These are phyloP conservation scores for Sebastes jordani DNA, from an alignment of 2,797 vertebrate genomes.

Conservation along the genomic window DNA sequence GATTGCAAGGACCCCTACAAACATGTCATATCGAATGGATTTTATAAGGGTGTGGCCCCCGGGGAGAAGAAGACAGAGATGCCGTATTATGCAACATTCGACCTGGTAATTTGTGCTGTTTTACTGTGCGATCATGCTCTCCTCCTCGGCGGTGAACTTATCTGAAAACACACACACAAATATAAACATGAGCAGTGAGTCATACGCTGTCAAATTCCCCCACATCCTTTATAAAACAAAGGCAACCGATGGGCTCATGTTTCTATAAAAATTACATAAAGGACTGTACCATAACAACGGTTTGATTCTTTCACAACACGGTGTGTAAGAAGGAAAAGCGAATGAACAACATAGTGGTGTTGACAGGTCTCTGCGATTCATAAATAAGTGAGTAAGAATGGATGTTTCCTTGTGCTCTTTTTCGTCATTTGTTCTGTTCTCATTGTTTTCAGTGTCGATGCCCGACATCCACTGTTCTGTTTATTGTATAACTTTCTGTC, in stretches of 20 bases:
- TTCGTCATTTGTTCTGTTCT: constrained; percentile 37
- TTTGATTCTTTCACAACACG: constrained; percentile 11
- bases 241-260: constrained; percentile 13
- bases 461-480: constrained; percentile 37
- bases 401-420: constrained; percentile 20
- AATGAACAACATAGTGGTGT: constrained; percentile 6
- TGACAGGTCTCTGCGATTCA: constrained; percentile 37
- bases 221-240: constrained; percentile 18
- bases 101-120: constrained; percentile 48
- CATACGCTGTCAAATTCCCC: constrained; percentile 17
- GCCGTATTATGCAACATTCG: constrained; percentile 19
- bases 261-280: constrained; percentile 31
- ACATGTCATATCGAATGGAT: constrained; percentile 49
- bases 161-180: constrained; percentile 24
- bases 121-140: constrained; percentile 8
- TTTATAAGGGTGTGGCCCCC: constrained; percentile 19
- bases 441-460: constrained; percentile 43
- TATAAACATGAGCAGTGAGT: constrained; percentile 28
- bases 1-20: constrained; percentile 45
- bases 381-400: constrained; percentile 27
- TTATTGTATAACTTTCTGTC: constrained; percentile 44
- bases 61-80: constrained; percentile 7
- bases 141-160: constrained; percentile 25
- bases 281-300: constrained; percentile 15
- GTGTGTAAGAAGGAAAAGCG: background rate